These are phyloP conservation scores for Lethenteron reissneri DNA, from an alignment of 2,113 vertebrate genomes.

Conservation along the genomic window DNA sequence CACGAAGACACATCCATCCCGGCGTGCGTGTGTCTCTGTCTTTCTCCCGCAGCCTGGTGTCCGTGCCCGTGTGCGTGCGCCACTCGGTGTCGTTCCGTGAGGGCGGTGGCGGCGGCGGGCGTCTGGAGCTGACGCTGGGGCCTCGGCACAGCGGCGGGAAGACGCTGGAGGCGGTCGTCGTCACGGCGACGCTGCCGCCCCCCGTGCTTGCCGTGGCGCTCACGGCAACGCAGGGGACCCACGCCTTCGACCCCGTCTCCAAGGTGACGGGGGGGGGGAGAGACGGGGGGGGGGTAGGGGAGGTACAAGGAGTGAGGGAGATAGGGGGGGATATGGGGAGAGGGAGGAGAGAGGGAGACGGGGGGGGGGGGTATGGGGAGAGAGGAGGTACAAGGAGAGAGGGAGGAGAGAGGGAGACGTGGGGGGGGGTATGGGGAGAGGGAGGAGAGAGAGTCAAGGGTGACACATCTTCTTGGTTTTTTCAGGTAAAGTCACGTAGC, in stretches of 20 bases:
- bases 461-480: too few species aligned
- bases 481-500: too few species aligned
- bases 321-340: too few species aligned
- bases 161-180: constrained; percentile 57
- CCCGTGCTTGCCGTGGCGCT: constrained; percentile 81
- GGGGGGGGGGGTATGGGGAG: too few species aligned
- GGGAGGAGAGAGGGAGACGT: too few species aligned
- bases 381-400: too few species aligned
- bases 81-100: constrained; percentile 85
- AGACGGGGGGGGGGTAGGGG: constrained; percentile 1
- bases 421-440: too few species aligned
- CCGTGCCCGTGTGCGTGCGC: constrained; percentile 83
- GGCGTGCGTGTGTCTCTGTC: neutral
- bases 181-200: constrained; percentile 77
- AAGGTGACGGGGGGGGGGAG: constrained; percentile 34
- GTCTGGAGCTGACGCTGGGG: constrained; percentile 80
- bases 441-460: too few species aligned
- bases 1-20: too few species aligned
- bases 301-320: neutral
- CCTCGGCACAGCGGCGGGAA: constrained; percentile 98
- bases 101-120: constrained; percentile 52
- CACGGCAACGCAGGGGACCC: constrained; percentile 61
- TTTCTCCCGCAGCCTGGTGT: constrained; percentile 43
- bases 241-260: constrained; percentile 83
- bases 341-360: too few species aligned